A percentile compares a stretch with the other conserved stretches of the same genome.
Conservation (phyloP, 2,113 vertebrate genomes). For the Ammospiza nelsoni region DNA sequence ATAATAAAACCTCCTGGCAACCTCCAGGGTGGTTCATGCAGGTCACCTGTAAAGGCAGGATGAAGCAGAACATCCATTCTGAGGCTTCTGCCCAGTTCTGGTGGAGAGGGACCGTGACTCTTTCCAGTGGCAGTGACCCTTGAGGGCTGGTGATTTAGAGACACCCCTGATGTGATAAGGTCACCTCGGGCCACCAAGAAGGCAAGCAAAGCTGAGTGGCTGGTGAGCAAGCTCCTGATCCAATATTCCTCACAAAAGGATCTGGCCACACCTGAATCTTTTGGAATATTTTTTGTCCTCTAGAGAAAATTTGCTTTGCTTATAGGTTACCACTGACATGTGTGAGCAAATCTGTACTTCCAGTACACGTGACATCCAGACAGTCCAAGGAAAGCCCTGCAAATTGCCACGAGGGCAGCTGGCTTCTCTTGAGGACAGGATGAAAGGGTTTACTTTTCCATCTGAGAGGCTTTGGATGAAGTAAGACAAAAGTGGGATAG, state of each 20-base stretch:
- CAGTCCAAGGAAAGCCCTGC: conserved; percentile 24
- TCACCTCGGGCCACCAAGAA: neutral
- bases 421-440: conserved; percentile 35
- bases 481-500: conserved; percentile 68
- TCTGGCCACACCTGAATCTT: conserved; percentile 21
- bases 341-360: conserved; percentile 8
- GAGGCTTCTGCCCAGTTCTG: conserved; percentile 37
- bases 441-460: conserved; percentile 39
- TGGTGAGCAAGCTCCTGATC: conserved; percentile 38
- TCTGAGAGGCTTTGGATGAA: conserved; percentile 63
- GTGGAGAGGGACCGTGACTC: neutral
- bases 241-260: conserved; percentile 36
- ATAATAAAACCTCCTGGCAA: neutral
- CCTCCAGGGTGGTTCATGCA: neutral
- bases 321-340: neutral
- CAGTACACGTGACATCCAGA: fast-evolving
- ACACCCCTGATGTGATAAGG: conserved; percentile 1
- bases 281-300: neutral
- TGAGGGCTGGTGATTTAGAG: conserved; percentile 37
- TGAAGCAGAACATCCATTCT: conserved; percentile 50
- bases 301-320: conserved; percentile 23
- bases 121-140: conserved; percentile 9
- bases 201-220: conserved; percentile 33
- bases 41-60: conserved; percentile 1
- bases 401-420: neutral